Evolutionary conservation across 2,888 invertebrate species (phyloP).

Genomic region (Leptogaster cylindrica): DNA sequence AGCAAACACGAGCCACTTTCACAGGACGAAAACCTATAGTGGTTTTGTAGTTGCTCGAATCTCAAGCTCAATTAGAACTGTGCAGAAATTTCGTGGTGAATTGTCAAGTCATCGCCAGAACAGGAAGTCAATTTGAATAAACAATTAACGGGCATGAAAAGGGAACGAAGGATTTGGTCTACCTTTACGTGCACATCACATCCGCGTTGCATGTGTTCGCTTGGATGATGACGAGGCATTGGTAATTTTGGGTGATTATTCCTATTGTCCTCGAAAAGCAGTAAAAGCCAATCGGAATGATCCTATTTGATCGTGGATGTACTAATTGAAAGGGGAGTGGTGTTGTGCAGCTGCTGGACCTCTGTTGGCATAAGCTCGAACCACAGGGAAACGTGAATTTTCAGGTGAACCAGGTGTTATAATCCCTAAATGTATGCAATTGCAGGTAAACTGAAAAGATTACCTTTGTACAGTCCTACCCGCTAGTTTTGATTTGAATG

Average conservation of each 20-base stretch:
- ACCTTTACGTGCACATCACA: too few species aligned
- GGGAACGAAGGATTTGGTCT: too few species aligned
- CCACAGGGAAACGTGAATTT: background rate
- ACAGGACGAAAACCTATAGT: background rate
- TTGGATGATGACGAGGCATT: too few species aligned
- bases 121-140: conserved; percentile 33
- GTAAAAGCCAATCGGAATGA: too few species aligned
- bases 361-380: background rate
- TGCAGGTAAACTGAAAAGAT: background rate
- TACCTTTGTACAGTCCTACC: background rate
- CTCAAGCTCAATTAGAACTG: background rate
- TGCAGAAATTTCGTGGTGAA: conserved; percentile 15
- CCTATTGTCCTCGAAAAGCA: too few species aligned
- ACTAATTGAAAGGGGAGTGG: background rate
- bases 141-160: conserved; percentile 21
- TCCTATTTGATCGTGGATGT: background rate
- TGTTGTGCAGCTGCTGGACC: background rate
- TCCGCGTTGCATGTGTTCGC: too few species aligned
- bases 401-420: conserved; percentile 5
- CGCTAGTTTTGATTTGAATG: too few species aligned
- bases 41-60: background rate
- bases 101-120: conserved; percentile 12
- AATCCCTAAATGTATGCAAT: conserved; percentile 13
- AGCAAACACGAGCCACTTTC: background rate
- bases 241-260: too few species aligned